Percentiles rank a stretch among this genome's conserved stretches.
Conservation (phyloP, 2,888 invertebrate species). For the Thyatira batis region DNA sequence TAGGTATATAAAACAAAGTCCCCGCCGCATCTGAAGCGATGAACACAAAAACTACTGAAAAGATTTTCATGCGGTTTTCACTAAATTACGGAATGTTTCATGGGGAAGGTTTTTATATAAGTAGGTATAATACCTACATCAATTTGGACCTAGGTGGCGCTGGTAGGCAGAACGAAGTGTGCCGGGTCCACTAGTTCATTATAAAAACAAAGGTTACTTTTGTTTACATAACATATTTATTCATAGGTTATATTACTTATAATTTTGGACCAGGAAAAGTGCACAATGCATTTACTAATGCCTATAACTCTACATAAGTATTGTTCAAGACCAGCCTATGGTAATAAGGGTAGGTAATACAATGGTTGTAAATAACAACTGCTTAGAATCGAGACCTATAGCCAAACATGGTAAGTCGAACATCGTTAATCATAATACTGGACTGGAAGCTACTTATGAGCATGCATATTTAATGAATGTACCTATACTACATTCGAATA, state of each 20-base stretch:
- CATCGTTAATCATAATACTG: conserved; percentile 61
- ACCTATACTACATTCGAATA: conserved; percentile 3
- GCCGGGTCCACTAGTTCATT: no score
- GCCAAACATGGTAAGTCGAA: conserved; percentile 56
- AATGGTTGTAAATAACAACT: conserved; percentile 58
- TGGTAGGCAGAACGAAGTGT: no score
- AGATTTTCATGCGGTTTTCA: no score
- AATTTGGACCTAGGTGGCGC: no score
- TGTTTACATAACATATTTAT: not conserved
- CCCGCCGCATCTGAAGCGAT: no score
- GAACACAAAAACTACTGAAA: no score
- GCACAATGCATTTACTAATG: not conserved
- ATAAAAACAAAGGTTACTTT: not conserved
- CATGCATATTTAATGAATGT: conserved; percentile 54
- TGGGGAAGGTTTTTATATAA: no score
- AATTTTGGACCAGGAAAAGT: not conserved
- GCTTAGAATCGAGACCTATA: conserved; percentile 52
- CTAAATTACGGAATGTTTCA: no score
- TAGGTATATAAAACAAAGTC: no score
- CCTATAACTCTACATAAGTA: conserved; percentile 15
- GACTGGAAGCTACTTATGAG: conserved; percentile 40
- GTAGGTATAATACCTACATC: no score
- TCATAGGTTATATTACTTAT: not conserved
- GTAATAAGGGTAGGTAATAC: conserved; percentile 45
- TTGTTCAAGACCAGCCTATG: conserved; percentile 44